Conservation (phyloP, 2,113 vertebrate species). For the Ceuthmochares aereus region DNA sequence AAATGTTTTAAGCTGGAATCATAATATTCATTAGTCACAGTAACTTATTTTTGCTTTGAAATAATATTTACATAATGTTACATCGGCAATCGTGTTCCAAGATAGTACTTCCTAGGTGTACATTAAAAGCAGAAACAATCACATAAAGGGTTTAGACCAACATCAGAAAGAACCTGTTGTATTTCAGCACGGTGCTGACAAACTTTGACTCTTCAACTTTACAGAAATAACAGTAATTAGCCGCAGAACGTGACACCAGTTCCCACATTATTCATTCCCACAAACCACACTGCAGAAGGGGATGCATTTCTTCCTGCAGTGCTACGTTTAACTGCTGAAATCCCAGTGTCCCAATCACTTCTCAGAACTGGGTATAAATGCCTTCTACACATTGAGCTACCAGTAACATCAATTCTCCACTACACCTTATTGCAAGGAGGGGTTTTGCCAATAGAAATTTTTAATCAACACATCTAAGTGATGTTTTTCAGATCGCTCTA, state of each 20-base stretch:
- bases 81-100: not conserved
- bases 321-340: fast-evolving
- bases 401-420: not conserved
- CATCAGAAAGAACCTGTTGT: not conserved
- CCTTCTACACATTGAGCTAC: not conserved
- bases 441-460: not conserved
- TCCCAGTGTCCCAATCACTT: fast-evolving
- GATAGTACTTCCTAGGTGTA: not conserved
- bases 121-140: not conserved
- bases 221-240: not conserved
- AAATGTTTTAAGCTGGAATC: not conserved
- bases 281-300: fast-evolving
- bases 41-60: not conserved
- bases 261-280: not conserved
- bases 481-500: not conserved
- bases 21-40: not conserved
- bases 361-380: not conserved
- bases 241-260: not conserved
- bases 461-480: not conserved
- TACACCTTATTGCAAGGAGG: not conserved
- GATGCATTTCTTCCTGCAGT: not conserved
- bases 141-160: not conserved
- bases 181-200: not conserved
- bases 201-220: not conserved
- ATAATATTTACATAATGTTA: not conserved